Evolutionary conservation across 2,888 invertebrate species (phyloP), one percentile per base, ranked within the genome.

Genomic region (Caenorhabditis afra): DNA sequence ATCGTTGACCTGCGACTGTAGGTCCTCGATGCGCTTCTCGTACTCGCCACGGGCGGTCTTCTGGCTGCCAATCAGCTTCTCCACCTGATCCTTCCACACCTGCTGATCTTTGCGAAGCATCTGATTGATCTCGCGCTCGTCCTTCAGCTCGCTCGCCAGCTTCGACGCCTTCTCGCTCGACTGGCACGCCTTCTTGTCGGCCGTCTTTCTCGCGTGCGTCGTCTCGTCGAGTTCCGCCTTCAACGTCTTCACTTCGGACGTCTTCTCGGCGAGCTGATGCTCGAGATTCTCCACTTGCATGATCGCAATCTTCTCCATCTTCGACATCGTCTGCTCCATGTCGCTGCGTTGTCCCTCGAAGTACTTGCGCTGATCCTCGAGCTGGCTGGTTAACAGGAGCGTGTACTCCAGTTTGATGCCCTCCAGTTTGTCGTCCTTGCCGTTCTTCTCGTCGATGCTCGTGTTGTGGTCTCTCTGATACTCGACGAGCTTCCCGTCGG

Each of bases 401-500:
- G 97, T 96, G 91, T 97, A 98, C 92, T 99, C 98, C 78, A 98
- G 92, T 90, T 97, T 96, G 62, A 98, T 94, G 0, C 96, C 94
- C 91, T 97, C 97, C 66, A 97, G 93, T 92, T 98, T 99, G 87
- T 95, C 96, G 83, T 94, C 93, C 39, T 83, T 81, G n/a, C 84
- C 74, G 16, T 29, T 61, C 37, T 87, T 73, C 10, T 74, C 70
- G 37, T 71, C 73, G 20, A 23, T 52, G 7, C 58, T 75, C 49
- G 50, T 12, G 50, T 65, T 66, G 14, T 18, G 18, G 10, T 68
- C 70, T 20, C 85, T 75, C 39, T 87, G 88, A 45, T 91, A 90
- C 83, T 92, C 91, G 14, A 99, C 97, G 88, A 97, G 92, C 45
- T 84, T 84, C 29, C 82, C 82, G 39, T 82, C 81, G 1, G 65